Percentiles rank a stretch among this genome's conserved stretches.
Evolutionary conservation across 1,140 invertebrate species (phyloP).

Genomic region (Wasmannia auropunctata): DNA sequence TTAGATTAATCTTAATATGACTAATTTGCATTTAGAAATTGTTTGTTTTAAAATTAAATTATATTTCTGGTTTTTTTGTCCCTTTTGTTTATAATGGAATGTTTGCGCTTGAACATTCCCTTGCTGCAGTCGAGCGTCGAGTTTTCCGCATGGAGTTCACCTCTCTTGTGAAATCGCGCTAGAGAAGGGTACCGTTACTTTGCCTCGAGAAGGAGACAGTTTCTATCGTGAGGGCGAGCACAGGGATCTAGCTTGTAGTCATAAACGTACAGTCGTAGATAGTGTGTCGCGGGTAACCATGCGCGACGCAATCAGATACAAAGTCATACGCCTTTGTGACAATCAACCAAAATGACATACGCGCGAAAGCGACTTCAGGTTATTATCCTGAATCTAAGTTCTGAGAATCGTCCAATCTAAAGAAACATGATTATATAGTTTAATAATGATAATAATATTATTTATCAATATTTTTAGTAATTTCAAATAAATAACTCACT

Average conservation of each 20-base stretch:
- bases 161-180: slow-evolving; percentile 43
- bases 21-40: background rate
- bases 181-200: slow-evolving; percentile 55
- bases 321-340: slow-evolving; percentile 57
- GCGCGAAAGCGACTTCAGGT: background rate
- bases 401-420: background rate
- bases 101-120: slow-evolving; percentile 23
- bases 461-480: background rate
- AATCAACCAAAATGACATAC: slow-evolving; percentile 63
- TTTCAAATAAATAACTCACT: background rate
- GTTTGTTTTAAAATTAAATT: background rate
- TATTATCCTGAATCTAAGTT: background rate
- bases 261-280: slow-evolving; percentile 53
- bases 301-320: slow-evolving; percentile 68
- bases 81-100: slow-evolving; percentile 35
- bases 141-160: slow-evolving; percentile 45
- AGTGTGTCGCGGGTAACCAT: slow-evolving; percentile 64
- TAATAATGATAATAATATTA: background rate
- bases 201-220: slow-evolving; percentile 51
- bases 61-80: background rate
- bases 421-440: background rate
- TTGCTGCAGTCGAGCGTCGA: slow-evolving; percentile 44
- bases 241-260: slow-evolving; percentile 45
- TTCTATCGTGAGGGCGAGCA: slow-evolving; percentile 41
- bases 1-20: background rate